Percentiles rank a stretch among this genome's conserved stretches.
Evolutionary conservation across 2,888 invertebrate species (phyloP).

Genomic region (Scaptomyza polygonia): DNA sequence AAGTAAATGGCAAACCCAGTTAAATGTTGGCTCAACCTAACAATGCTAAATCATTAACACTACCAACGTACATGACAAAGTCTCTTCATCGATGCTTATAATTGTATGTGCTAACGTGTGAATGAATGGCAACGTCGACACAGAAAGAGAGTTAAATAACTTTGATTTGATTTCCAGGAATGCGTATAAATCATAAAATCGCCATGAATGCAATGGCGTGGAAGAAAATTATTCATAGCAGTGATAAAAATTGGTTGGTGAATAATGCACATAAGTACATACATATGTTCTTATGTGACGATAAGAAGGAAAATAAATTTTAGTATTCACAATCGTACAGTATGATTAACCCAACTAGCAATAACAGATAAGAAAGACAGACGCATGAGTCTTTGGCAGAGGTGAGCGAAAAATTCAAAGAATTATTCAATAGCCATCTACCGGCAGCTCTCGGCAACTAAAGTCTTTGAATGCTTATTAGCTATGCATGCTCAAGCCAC

Average conservation of each 20-base stretch:
- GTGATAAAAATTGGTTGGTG: slow-evolving; percentile 30
- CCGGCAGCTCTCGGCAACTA: slow-evolving; percentile 14
- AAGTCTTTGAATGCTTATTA: slow-evolving; percentile 54
- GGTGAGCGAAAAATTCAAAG: slow-evolving; percentile 10
- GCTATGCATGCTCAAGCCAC: slow-evolving; percentile 29
- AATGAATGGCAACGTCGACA: slow-evolving; percentile 42
- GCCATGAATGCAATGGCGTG: slow-evolving; percentile 38
- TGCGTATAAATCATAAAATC: slow-evolving; percentile 64
- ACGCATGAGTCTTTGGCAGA: background rate
- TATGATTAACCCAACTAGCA: slow-evolving; percentile 35
- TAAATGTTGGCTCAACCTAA: slow-evolving; percentile 25
- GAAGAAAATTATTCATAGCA: slow-evolving; percentile 31
- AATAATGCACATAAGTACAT: slow-evolving; percentile 1
- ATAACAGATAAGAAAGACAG: slow-evolving; percentile 25
- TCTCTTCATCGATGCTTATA: slow-evolving; percentile 11
- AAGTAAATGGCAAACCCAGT: slow-evolving; percentile 48
- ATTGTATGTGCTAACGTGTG: slow-evolving; percentile 9
- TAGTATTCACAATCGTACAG: slow-evolving; percentile 16
- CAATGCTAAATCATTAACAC: slow-evolving; percentile 51
- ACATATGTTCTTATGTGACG: background rate
- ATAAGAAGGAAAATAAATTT: slow-evolving; percentile 11
- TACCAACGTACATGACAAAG: slow-evolving; percentile 16
- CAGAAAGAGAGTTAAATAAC: slow-evolving; percentile 8
- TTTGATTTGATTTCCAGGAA: slow-evolving; percentile 50
- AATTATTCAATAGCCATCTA: slow-evolving; percentile 36